Evolutionary conservation across 1,140 invertebrate genomes (phyloP).

Genomic region (Alviniconcha marisindica): DNA sequence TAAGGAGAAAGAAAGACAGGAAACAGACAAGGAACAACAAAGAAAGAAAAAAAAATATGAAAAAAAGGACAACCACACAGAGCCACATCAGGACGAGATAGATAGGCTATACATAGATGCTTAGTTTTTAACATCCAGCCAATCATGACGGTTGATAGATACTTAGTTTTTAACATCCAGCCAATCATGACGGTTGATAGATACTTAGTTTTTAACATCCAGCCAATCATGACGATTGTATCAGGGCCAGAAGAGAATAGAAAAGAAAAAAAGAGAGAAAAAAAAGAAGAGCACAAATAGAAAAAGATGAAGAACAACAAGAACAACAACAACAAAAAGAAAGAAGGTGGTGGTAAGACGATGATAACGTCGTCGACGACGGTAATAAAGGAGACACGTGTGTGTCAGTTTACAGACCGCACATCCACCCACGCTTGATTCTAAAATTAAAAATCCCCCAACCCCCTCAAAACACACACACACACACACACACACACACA

Average conservation of each 20-base stretch:
- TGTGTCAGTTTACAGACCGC: no score
- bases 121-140: background rate
- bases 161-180: background rate
- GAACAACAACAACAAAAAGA: background rate
- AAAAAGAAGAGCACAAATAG: background rate
- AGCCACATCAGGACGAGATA: no score
- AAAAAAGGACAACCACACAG: no score
- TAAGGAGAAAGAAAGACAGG: no score
- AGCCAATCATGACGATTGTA: background rate
- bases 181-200: background rate
- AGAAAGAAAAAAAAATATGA: no score
- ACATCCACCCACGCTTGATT: background rate
- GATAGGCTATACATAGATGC: no score
- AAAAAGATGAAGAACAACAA: background rate
- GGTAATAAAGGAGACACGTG: no score
- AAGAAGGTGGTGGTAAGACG: no score
- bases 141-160: background rate
- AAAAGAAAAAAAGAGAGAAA: background rate
- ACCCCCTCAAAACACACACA: background rate
- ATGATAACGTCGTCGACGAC: no score
- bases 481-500: background rate
- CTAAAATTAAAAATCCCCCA: background rate
- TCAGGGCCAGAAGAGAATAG: background rate
- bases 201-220: background rate
- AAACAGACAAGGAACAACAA: no score